These are phyloP conservation scores for Corapipo altera DNA, from an alignment of 2,113 vertebrate genomes.

Conservation along the genomic window DNA sequence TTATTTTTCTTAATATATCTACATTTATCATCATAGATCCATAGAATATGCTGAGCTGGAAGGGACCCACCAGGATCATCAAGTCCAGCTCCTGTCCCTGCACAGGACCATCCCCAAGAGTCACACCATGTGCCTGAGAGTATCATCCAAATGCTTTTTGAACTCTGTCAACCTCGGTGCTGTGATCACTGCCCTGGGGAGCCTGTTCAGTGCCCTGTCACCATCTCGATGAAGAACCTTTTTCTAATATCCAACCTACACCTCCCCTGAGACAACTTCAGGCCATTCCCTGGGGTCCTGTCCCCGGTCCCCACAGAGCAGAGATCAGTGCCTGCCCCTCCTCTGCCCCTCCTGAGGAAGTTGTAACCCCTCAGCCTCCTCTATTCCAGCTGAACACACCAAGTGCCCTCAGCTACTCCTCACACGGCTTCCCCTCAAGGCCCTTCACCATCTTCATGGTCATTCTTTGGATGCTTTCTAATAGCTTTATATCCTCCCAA, in stretches of 20 bases:
- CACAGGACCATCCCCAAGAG: background rate
- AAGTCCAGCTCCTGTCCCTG: background rate
- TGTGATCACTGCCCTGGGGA: background rate
- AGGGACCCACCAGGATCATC: background rate
- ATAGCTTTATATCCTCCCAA: background rate
- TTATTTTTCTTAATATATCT: background rate
- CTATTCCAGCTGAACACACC: background rate
- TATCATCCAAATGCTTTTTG: fast-evolving
- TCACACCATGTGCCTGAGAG: background rate
- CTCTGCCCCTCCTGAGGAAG: background rate
- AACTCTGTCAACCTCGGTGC: background rate
- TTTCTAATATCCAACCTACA: background rate
- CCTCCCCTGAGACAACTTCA: background rate
- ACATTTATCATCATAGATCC: background rate
- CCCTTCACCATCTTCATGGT: background rate
- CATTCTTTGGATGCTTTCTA: background rate
- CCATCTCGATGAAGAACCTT: background rate
- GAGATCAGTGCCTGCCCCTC: background rate
- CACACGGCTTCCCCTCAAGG: background rate
- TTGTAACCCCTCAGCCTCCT: background rate
- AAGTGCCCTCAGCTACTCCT: background rate
- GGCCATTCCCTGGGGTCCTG: background rate
- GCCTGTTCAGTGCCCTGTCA: background rate
- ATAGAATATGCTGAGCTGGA: background rate
- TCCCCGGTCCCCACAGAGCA: background rate